A percentile compares a stretch with the other conserved stretches of the same genome.
Conservation (phyloP, 1,140 invertebrate species). For the Chironomus tepperi region DNA sequence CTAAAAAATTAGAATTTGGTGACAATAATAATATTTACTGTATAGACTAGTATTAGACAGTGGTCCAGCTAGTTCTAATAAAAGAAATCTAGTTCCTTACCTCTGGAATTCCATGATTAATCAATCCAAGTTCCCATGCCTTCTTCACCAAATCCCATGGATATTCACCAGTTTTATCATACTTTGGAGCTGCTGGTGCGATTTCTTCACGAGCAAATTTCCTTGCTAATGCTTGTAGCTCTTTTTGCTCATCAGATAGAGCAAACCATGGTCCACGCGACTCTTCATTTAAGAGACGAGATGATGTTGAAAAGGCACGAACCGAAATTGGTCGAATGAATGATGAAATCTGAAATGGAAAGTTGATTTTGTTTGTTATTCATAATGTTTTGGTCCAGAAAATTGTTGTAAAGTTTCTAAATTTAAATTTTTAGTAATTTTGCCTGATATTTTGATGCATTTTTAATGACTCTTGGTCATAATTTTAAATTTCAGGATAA, state of each 20-base stretch:
- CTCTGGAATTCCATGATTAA: slow-evolving; percentile 79
- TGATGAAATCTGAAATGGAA: slow-evolving; percentile 31
- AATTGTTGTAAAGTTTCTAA: too few relatives aligned
- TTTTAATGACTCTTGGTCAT: too few relatives aligned
- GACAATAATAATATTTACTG: too few relatives aligned
- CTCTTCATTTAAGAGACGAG: slow-evolving; percentile 31
- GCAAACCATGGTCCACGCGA: slow-evolving; percentile 40
- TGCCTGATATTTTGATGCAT: too few relatives aligned
- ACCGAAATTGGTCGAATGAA: not conserved
- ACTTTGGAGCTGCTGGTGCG: slow-evolving; percentile 77
- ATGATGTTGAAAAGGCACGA: slow-evolving; percentile 36
- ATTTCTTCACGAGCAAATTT: slow-evolving; percentile 92
- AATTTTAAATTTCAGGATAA: too few relatives aligned
- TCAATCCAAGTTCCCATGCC: slow-evolving; percentile 79
- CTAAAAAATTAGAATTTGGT: too few relatives aligned
- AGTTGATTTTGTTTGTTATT: not conserved
- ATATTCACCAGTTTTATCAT: slow-evolving; percentile 86
- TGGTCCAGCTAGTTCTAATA: too few relatives aligned
- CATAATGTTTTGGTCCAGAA: too few relatives aligned
- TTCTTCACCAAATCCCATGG: slow-evolving; percentile 94
- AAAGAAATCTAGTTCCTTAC: too few relatives aligned
- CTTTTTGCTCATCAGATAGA: slow-evolving; percentile 66
- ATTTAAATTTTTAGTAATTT: too few relatives aligned
- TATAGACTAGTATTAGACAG: too few relatives aligned
- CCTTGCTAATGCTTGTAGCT: slow-evolving; percentile 76